Evolutionary conservation across 2,113 vertebrate genomes (phyloP).

Genomic region (Condylura cristata): DNA sequence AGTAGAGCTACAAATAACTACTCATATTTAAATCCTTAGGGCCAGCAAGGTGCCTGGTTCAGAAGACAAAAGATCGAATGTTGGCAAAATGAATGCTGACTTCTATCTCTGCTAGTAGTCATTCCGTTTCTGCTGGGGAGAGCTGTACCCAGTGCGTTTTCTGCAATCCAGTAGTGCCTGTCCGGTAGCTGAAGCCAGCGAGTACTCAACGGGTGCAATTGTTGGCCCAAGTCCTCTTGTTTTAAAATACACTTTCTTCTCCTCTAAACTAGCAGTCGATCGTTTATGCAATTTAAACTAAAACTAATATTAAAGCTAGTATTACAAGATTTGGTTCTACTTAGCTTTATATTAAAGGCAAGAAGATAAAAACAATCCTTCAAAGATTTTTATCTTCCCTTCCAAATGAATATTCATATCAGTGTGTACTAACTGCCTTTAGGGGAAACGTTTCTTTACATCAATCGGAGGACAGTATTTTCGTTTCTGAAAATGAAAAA

Average conservation of each 20-base stretch:
- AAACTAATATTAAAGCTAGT: background rate
- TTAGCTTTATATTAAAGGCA: background rate
- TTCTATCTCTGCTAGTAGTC: background rate
- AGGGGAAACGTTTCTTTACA: background rate
- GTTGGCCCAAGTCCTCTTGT: background rate
- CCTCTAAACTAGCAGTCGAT: background rate
- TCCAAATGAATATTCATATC: background rate
- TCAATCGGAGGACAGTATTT: background rate
- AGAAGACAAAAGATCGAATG: background rate
- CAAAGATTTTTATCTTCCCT: background rate
- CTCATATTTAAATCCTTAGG: background rate
- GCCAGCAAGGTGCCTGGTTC: background rate
- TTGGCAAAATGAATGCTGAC: background rate
- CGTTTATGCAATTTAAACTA: background rate
- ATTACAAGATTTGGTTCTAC: background rate
- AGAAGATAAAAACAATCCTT: background rate
- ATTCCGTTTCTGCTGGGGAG: background rate
- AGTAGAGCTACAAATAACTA: background rate
- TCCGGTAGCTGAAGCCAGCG: background rate
- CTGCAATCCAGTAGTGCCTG: background rate
- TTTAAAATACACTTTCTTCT: background rate
- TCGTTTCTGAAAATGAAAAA: background rate
- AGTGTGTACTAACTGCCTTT: background rate
- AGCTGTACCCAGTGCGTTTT: background rate
- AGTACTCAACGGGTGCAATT: conserved; percentile 36